These are phyloP conservation scores for Galleria mellonella DNA, from an alignment of 1,140 invertebrate species.

Conservation along the genomic window DNA sequence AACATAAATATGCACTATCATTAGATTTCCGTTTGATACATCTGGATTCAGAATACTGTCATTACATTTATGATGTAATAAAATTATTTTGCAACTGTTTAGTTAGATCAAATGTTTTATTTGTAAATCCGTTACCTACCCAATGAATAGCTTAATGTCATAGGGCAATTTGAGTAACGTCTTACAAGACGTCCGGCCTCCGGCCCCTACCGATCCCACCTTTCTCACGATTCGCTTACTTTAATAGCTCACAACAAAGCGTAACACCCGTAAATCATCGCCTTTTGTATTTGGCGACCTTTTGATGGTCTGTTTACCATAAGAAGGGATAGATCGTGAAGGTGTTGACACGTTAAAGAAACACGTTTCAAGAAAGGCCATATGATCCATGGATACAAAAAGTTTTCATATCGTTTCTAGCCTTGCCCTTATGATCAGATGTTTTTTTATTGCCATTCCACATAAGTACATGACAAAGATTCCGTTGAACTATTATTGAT, in stretches of 20 bases:
- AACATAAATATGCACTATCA: too few species aligned
- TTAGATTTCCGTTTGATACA: too few species aligned
- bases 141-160: background rate
- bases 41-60: too few species aligned
- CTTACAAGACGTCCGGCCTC: constrained; percentile 50
- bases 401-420: constrained; percentile 11
- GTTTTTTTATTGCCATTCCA: constrained; percentile 21
- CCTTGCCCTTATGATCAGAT: constrained; percentile 16
- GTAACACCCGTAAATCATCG: constrained; percentile 65
- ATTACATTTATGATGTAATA: too few species aligned
- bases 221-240: constrained; percentile 62
- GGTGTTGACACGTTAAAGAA: constrained; percentile 64
- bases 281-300: constrained; percentile 51
- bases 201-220: constrained; percentile 34
- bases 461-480: background rate
- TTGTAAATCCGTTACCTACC: background rate
- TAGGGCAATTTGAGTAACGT: constrained; percentile 14
- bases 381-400: background rate
- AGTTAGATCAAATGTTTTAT: too few species aligned
- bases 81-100: too few species aligned
- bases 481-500: constrained; percentile 7
- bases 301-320: constrained; percentile 60
- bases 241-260: constrained; percentile 60
- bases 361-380: constrained; percentile 43
- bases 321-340: constrained; percentile 67